Evolutionary conservation across 2,113 vertebrate genomes (phyloP).

Genomic region (Sinocyclocheilus rhinocerous): DNA sequence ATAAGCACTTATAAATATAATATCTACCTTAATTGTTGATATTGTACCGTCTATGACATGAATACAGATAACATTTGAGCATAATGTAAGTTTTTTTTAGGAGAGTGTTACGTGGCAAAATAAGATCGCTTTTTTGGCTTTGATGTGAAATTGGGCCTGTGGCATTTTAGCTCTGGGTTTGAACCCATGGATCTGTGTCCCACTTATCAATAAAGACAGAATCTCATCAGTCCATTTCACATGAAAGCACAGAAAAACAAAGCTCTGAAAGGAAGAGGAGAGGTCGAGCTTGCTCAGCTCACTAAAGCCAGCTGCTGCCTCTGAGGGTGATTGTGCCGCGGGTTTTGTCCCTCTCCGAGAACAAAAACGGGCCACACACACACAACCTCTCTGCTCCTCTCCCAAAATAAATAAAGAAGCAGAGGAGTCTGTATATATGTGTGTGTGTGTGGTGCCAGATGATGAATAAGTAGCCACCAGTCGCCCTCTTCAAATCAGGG

Average conservation of each 20-base stretch:
- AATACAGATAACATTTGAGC: background rate
- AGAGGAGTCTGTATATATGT: slow-evolving; percentile 38
- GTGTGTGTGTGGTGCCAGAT: slow-evolving; percentile 55
- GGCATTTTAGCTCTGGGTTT: slow-evolving; percentile 22
- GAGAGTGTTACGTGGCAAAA: background rate
- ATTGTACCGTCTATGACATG: background rate
- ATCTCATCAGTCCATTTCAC: slow-evolving; percentile 51
- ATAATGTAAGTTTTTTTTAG: background rate
- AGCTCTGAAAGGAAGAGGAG: slow-evolving; percentile 44
- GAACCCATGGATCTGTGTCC: slow-evolving; percentile 11
- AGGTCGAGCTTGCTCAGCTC: slow-evolving; percentile 43
- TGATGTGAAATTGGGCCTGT: slow-evolving; percentile 41
- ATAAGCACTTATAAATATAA: background rate
- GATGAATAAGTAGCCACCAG: slow-evolving; percentile 62
- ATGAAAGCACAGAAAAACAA: slow-evolving; percentile 56
- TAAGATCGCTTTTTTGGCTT: background rate
- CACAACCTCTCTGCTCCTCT: slow-evolving; percentile 46
- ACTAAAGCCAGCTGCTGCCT: slow-evolving; percentile 55
- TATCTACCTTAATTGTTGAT: background rate
- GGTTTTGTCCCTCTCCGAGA: slow-evolving; percentile 58
- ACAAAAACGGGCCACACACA: slow-evolving; percentile 57
- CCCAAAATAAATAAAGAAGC: slow-evolving; percentile 52
- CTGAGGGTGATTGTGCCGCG: slow-evolving; percentile 59
- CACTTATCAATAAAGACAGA: slow-evolving; percentile 52
- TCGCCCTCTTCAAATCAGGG: slow-evolving; percentile 37